Evolutionary conservation across 2,888 invertebrate species (phyloP), one percentile per base, ranked within the genome.

Genomic region (Hemaris fuciformis): DNA sequence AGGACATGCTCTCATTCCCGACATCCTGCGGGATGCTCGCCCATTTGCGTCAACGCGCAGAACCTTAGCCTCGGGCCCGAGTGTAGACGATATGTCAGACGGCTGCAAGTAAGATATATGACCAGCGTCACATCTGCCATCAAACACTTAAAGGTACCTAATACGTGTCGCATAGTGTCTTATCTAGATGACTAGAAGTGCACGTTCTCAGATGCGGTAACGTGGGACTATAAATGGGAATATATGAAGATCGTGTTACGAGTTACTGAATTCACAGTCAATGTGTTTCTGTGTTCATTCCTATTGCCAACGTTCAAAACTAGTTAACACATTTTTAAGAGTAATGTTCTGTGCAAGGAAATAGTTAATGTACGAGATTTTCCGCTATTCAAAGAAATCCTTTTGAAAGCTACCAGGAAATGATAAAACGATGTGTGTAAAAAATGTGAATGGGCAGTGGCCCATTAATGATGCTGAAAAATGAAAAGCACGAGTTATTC

Each of bases 1-100:
- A 90, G 89, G 90, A 89, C 91, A 91, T 88, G 90, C 81, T 86
- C 91, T 89, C 88, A 91, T 89, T 91, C 89, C 80, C 85, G 83
- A 90, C 91, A 91, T 92, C 91, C 91, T 90, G 91, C 86, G 84
- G 90, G 87, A 91, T 85, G 85, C 80, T 81, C 73, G 82, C 72
- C 78, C 81, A 87, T 88, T 91, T 89, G 87, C 87, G 89, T 89
- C 89, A 87, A 81, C 76, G 69, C 70, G 71, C 75, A 86, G 83
- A 87, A 87, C 87, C 89, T 86, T 85, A 86, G 83, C 77, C 83
- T 81, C 75, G 66, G 27, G 66, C 60, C 73, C 76, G 74, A 73
- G 72, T 75, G 82, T 79, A 90, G 90, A 89, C 89, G 77, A 82
- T 72, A 79, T 77, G 84, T 83, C 86, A 88, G 86, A 89, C 90